A percentile compares a stretch with the other conserved stretches of the same genome.
Conservation (phyloP, 2,888 invertebrate genomes). For the Empis stercorea region DNA sequence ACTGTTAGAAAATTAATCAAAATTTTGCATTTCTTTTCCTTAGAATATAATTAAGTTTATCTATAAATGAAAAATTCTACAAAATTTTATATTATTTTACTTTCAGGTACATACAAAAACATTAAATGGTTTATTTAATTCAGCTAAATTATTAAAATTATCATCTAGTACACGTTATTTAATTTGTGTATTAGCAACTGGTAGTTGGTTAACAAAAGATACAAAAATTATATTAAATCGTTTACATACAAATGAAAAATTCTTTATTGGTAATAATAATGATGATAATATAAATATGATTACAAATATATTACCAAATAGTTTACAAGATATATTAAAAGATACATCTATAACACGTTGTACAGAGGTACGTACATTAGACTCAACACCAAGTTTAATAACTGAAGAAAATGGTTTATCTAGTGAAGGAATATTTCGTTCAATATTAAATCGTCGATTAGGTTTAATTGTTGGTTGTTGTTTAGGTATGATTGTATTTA, state of each 20-base stretch:
- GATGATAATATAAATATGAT: slow-evolving; percentile 12
- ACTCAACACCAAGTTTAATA: slow-evolving; percentile 50
- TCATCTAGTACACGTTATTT: slow-evolving; percentile 69
- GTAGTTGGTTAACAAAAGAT: slow-evolving; percentile 50
- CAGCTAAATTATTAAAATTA: slow-evolving; percentile 60
- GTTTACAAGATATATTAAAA: slow-evolving; percentile 43
- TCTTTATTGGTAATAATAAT: slow-evolving; percentile 12
- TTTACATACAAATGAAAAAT: slow-evolving; percentile 29
- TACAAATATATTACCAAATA: slow-evolving; percentile 48
- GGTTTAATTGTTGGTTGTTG: slow-evolving; percentile 78
- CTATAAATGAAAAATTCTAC: too few species aligned
- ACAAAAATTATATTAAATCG: slow-evolving; percentile 28
- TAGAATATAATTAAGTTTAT: too few species aligned
- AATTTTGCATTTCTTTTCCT: too few species aligned
- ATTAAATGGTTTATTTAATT: slow-evolving; percentile 58
- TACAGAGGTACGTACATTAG: slow-evolving; percentile 60
- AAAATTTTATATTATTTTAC: background rate
- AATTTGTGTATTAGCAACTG: slow-evolving; percentile 78
- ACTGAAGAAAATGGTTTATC: slow-evolving; percentile 43
- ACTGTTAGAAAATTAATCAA: too few species aligned
- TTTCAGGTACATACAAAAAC: slow-evolving; percentile 63
- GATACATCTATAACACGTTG: slow-evolving; percentile 66
- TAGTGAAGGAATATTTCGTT: slow-evolving; percentile 57
- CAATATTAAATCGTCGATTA: slow-evolving; percentile 65
- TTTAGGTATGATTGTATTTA: slow-evolving; percentile 73